Evolutionary conservation across 2,888 invertebrate genomes (phyloP).

Genomic region (Lepidonotus clava): DNA sequence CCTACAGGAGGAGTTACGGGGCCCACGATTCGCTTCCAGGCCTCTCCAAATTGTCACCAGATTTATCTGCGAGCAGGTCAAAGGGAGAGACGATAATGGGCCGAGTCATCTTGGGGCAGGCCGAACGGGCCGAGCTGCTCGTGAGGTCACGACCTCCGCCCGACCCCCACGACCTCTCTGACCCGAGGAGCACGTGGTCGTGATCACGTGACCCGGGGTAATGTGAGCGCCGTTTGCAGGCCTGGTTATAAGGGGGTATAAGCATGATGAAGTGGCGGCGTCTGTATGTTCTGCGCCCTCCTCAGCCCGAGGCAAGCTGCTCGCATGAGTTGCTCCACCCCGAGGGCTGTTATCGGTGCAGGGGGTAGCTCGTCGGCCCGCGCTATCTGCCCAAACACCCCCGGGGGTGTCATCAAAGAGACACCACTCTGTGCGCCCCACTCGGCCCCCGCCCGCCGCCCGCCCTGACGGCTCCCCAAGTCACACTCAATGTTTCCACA

Average conservation of each 20-base stretch:
- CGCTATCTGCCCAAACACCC: no score
- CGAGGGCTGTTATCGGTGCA: no score
- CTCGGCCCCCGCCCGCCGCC: no score
- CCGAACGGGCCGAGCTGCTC: neutral
- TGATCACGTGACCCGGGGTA: neutral
- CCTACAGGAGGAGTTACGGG: neutral
- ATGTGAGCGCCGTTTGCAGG: neutral
- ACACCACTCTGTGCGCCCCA: no score
- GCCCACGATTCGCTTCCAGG: neutral
- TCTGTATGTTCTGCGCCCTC: neutral
- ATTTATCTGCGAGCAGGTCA: neutral
- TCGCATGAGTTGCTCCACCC: no score
- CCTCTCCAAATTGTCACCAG: neutral
- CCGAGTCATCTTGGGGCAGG: neutral
- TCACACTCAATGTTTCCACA: no score
- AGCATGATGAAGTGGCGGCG: slow-evolving; percentile 1
- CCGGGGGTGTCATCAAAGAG: no score
- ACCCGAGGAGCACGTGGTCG: neutral
- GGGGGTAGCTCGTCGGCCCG: no score
- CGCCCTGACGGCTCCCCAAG: no score
- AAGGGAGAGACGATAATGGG: no score
- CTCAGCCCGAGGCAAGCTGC: no score
- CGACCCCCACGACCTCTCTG: neutral
- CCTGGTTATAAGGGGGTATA: slow-evolving; percentile 3
- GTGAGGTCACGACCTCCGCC: neutral